These are phyloP conservation scores for Lepilemur septentrionalis DNA, from an alignment of 2,797 vertebrate genomes.

Conservation along the genomic window DNA sequence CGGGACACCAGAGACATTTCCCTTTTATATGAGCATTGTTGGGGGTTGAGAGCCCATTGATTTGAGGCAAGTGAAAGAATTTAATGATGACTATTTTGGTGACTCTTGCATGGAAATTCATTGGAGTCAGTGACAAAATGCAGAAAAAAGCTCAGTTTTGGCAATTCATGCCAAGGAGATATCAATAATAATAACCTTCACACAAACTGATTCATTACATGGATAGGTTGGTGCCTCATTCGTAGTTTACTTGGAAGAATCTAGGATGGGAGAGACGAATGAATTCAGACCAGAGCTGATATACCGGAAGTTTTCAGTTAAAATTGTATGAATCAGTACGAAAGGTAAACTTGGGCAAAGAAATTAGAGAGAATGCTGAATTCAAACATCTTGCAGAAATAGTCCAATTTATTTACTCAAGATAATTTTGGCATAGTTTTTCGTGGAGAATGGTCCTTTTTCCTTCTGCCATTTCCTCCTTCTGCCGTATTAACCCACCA, in stretches of 20 bases:
- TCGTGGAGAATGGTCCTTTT: neutral
- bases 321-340: neutral
- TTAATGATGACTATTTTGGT: neutral
- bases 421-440: neutral
- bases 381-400: neutral
- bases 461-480: neutral
- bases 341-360: constrained; percentile 7
- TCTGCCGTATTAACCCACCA: neutral
- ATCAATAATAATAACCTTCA: neutral
- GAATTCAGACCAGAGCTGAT: neutral
- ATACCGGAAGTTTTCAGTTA: neutral
- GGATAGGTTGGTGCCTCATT: neutral
- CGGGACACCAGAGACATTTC: neutral
- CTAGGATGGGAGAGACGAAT: neutral
- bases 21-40: neutral
- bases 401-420: constrained; percentile 35
- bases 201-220: neutral
- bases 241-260: neutral
- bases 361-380: constrained; percentile 10
- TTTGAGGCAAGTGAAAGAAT: neutral
- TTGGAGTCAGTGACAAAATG: neutral
- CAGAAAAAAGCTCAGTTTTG: neutral
- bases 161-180: neutral
- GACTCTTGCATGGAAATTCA: neutral
- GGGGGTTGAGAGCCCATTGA: neutral